A percentile compares a stretch with the other conserved stretches of the same genome.
These are phyloP conservation scores for Thamnophis sirtalis DNA, from an alignment of 2,113 vertebrate species.

Conservation along the genomic window DNA sequence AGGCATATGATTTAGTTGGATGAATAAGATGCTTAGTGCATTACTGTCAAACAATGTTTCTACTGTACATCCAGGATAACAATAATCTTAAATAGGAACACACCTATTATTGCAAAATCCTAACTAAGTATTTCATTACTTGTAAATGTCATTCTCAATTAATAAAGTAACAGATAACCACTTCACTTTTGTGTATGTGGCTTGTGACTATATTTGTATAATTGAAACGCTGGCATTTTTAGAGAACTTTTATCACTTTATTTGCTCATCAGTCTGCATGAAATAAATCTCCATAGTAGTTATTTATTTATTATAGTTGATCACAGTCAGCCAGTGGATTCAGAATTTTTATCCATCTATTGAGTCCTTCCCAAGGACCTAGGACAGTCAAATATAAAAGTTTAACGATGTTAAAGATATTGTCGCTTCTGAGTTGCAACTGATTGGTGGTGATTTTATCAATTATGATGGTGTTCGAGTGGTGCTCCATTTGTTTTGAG, in stretches of 20 bases:
- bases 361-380: neutral
- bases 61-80: slow-evolving; percentile 52
- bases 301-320: neutral
- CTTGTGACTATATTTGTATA: slow-evolving; percentile 43
- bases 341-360: neutral
- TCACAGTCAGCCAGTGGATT: neutral
- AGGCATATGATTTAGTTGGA: slow-evolving; percentile 66
- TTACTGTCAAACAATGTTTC: slow-evolving; percentile 69
- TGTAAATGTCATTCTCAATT: slow-evolving; percentile 71
- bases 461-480: neutral
- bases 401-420: neutral
- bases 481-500: neutral
- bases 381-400: neutral
- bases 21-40: slow-evolving; percentile 66
- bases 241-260: slow-evolving; percentile 18
- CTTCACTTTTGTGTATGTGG: slow-evolving; percentile 44
- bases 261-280: neutral
- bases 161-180: slow-evolving; percentile 70
- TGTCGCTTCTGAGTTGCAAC: neutral
- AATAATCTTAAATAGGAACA: slow-evolving; percentile 71
- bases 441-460: neutral
- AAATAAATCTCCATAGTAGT: neutral
- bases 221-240: slow-evolving; percentile 44
- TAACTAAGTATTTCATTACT: slow-evolving; percentile 69
- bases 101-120: slow-evolving; percentile 71